Evolutionary conservation across 2,797 vertebrate genomes (phyloP).

Genomic region (Eulemur rubriventer): DNA sequence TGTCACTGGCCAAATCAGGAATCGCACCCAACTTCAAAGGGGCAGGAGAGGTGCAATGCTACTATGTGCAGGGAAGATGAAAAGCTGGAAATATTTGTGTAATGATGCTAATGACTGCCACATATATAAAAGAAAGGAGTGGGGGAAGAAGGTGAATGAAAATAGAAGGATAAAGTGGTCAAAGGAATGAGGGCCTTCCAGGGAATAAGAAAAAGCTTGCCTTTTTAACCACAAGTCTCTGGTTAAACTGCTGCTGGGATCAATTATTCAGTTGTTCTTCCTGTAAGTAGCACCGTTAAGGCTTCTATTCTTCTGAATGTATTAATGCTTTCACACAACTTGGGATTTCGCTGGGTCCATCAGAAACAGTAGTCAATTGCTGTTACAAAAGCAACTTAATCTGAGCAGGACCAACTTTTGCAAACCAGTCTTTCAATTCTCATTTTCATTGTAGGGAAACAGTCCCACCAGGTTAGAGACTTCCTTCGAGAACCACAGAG

Average conservation of each 20-base stretch:
- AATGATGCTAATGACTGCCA: background rate
- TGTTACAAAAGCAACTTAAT: background rate
- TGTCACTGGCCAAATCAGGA: background rate
- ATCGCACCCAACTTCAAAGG: background rate
- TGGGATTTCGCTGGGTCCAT: background rate
- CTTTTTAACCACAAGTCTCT: background rate
- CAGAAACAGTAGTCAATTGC: background rate
- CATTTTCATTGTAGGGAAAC: background rate
- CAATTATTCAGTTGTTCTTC: conserved; percentile 40
- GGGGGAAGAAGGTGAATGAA: background rate
- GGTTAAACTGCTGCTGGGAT: conserved; percentile 37
- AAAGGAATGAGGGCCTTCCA: background rate
- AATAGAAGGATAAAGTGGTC: background rate
- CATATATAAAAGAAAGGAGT: background rate
- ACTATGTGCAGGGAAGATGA: background rate
- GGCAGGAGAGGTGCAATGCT: background rate
- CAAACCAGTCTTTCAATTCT: background rate
- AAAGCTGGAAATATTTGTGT: background rate
- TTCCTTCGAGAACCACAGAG: background rate
- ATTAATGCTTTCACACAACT: conserved; percentile 24
- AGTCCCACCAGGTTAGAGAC: background rate
- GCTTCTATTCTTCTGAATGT: background rate
- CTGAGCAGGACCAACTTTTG: background rate
- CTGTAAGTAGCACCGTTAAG: conserved; percentile 14
- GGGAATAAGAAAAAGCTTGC: background rate